Base-by-base conservation (phyloP, 2,797 vertebrate genomes). In the Enteromius trimaculatus region DNA sequence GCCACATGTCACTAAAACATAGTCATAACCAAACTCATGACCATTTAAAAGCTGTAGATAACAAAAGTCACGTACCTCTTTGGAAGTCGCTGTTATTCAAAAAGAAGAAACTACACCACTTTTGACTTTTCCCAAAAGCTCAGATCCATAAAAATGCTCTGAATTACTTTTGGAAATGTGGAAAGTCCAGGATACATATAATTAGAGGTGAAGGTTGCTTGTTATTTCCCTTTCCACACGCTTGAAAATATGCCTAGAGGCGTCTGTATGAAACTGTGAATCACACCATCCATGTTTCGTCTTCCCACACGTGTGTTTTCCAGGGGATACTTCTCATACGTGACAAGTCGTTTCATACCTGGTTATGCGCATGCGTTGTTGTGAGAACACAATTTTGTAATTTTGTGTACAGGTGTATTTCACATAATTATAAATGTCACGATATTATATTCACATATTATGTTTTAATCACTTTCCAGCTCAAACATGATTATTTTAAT, bases 251-350 rank as follows among this genome's bases (percentile, higher is more conserved):
- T 72, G 60, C 47, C 29, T 29, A 68, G 31, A 64, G 29, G 19
- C 53, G 60, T 80, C 49, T 66, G 23, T 49, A 53, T 51, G 75
- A 75, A 82, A 70, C 53, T 71, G 31, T 88, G 88, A 87, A 71
- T 90, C 84, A 89, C 80, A 74, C 85, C 78, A 77, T 79, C 81
- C 85, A 88, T 62, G 31, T 81, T 84, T 79, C 77, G 47, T 44
- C 78, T 81, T 68, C 87, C 74, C 58, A 76, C 84, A 58, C 75
- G 64, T 64, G 37, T 74, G 75, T 64, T 80, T 87, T 88, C 79
- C 87, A 84, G 21, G 26, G 6, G 51, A 21, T 11, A 51, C 49
- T 66, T 65, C 68, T 62, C 37, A 21, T 70, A n/a, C 60, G 19
- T 58, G 65, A 72, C 55, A 44, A 77, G 70, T 19, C 17, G 47